These are phyloP conservation scores for Mycetomoellerius zeteki DNA, from an alignment of 1,140 invertebrate genomes.

Conservation along the genomic window DNA sequence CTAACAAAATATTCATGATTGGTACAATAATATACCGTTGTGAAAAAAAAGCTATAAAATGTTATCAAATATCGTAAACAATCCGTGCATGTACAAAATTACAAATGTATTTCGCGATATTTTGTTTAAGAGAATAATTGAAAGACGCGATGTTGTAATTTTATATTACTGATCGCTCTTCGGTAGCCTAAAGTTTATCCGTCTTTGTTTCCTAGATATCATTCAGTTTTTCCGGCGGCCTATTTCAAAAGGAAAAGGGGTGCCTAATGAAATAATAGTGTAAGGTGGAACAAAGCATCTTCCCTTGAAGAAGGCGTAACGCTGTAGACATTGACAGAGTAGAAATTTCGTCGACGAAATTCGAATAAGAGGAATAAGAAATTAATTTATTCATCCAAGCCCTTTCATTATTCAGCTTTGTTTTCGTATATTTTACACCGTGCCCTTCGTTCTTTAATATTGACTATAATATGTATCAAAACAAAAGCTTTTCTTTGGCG, in stretches of 20 bases:
- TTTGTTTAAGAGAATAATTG: background rate
- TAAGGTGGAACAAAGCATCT: slow-evolving; percentile 1
- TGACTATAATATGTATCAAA: background rate
- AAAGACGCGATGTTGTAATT: slow-evolving; percentile 1
- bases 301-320: background rate
- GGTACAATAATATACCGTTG: background rate
- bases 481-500: background rate
- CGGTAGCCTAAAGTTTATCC: background rate
- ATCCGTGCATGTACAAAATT: background rate
- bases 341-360: slow-evolving; percentile 11
- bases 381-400: slow-evolving; percentile 13
- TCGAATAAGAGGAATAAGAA: slow-evolving; percentile 4
- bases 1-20: background rate
- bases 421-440: background rate
- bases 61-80: background rate
- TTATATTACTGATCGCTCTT: background rate
- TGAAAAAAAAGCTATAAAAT: background rate
- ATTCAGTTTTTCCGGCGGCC: background rate
- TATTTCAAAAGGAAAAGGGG: slow-evolving; percentile 15
- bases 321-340: background rate
- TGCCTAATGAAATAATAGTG: slow-evolving; percentile 17
- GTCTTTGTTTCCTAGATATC: background rate
- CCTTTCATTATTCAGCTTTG: background rate
- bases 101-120: background rate
- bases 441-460: background rate